These are phyloP conservation scores for Penaeus indicus DNA, from an alignment of 1,140 invertebrate species.

Conservation along the genomic window DNA sequence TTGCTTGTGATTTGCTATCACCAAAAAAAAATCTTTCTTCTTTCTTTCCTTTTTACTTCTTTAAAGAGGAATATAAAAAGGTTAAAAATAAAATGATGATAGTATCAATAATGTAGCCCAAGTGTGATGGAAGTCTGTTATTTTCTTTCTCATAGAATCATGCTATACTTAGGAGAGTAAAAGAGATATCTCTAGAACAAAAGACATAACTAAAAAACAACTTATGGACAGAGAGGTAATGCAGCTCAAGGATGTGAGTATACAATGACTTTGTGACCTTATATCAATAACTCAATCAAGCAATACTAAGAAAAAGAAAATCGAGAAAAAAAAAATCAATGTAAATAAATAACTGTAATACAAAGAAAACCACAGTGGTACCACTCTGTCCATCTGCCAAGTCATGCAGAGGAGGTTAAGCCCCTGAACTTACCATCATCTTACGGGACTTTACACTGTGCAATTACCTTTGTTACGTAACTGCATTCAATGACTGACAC, in stretches of 20 bases:
- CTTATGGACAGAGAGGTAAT: slow-evolving; percentile 55
- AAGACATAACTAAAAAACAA: slow-evolving; percentile 43
- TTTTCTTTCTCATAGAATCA: slow-evolving; percentile 41
- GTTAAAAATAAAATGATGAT: slow-evolving; percentile 12
- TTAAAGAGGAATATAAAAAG: not conserved
- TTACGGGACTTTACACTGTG: slow-evolving; percentile 43
- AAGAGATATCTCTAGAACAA: slow-evolving; percentile 35
- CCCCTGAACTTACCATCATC: slow-evolving; percentile 51
- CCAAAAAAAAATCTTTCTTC: slow-evolving; percentile 24
- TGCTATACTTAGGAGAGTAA: slow-evolving; percentile 41
- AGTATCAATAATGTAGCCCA: no score
- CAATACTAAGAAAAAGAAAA: slow-evolving; percentile 26
- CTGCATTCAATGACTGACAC: slow-evolving; percentile 54
- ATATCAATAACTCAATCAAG: not conserved
- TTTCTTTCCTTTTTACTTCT: slow-evolving; percentile 23
- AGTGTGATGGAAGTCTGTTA: not conserved
- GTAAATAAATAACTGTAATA: not conserved
- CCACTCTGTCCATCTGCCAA: slow-evolving; percentile 53
- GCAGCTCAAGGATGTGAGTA: slow-evolving; percentile 6
- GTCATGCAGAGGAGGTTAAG: slow-evolving; percentile 51
- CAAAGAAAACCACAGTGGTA: slow-evolving; percentile 21
- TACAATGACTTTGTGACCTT: not conserved
- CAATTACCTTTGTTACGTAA: slow-evolving; percentile 49
- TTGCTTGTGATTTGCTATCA: not conserved
- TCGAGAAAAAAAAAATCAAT: slow-evolving; percentile 8